Evolutionary conservation across 2,888 invertebrate genomes (phyloP), one percentile per base, ranked within the genome.

Genomic region (Apomyelois bistriatella): DNA sequence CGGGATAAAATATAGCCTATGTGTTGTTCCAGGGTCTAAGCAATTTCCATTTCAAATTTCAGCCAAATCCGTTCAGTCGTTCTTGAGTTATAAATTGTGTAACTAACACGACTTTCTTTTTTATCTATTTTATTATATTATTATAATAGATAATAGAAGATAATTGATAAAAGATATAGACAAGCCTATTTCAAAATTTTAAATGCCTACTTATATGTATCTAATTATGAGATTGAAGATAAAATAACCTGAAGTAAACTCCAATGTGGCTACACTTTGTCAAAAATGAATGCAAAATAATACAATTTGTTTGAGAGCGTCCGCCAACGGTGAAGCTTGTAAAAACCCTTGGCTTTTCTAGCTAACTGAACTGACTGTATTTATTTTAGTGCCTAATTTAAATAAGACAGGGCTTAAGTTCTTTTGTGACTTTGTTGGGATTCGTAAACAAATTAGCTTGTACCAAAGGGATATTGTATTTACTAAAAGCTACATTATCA

Each of bases 231-330:
- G 50, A 62, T 61, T 61, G 55, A 66, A 64, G 64, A 63, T 63
- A 65, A 58, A 32, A 9, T 9, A 68, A 68, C 64, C 65, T 61
- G 61, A 65, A 71, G 68, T 63, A 64, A 71, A 67, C 64, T 69
- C 57, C 63, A 63, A 62, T 65, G 66, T 66, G 72, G 77, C 76
- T 73, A 74, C 76, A 78, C 80, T 82, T 82, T 82, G 82, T 83
- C 82, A 87, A 84, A 86, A 87, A 82, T 85, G 76, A 85, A 90
- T 89, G 88, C 85, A 85, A 87, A 87, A 86, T 87, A 88, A 89
- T 89, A 88, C 88, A 88, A 88, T 88, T 87, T 85, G 72, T 79
- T 74, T 82, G 78, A 85, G 76, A 85, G 82, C 77, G 70, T 74
- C 70, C 74, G 66, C 72, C 65, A 67, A 66, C 67, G 67, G 67